Conservation (phyloP, 2,888 invertebrate species). For the Synergus laeviventris region DNA sequence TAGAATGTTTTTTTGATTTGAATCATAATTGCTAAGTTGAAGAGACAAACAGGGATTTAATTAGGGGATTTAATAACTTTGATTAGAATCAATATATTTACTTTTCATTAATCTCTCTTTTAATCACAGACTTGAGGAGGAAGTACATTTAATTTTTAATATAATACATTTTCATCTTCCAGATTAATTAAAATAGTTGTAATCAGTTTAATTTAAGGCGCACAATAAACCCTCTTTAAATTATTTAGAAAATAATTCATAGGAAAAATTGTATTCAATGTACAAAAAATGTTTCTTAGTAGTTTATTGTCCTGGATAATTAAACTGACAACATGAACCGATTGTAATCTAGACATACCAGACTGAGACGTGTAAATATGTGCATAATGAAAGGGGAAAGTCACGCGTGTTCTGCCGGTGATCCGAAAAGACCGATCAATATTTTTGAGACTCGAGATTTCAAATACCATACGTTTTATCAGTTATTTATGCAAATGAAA, state of each 20-base stretch:
- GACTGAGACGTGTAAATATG: neutral
- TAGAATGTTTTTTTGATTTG: slow-evolving; percentile 27
- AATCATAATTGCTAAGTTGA: slow-evolving; percentile 4
- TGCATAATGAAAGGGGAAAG: slow-evolving; percentile 1
- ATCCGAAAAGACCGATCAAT: slow-evolving; percentile 14
- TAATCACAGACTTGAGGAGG: neutral
- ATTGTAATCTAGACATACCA: slow-evolving; percentile 22
- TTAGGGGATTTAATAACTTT: no score
- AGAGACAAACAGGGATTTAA: slow-evolving; percentile 7
- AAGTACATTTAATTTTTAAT: no score
- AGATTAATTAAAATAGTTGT: no score
- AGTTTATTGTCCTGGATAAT: neutral
- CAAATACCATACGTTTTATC: slow-evolving; percentile 58
- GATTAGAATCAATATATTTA: neutral
- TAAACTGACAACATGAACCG: slow-evolving; percentile 17
- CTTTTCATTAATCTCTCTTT: neutral
- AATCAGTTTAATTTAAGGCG: no score
- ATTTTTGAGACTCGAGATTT: slow-evolving; percentile 21
- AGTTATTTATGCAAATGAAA: slow-evolving; percentile 69
- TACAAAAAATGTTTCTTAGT: neutral
- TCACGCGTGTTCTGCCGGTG: slow-evolving; percentile 1
- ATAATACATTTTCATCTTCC: no score
- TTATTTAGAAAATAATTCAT: no score
- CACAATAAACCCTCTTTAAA: no score
- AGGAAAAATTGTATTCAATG: no score